Conservation (phyloP, 2,888 invertebrate genomes). For the Agriopis aurantiaria region DNA sequence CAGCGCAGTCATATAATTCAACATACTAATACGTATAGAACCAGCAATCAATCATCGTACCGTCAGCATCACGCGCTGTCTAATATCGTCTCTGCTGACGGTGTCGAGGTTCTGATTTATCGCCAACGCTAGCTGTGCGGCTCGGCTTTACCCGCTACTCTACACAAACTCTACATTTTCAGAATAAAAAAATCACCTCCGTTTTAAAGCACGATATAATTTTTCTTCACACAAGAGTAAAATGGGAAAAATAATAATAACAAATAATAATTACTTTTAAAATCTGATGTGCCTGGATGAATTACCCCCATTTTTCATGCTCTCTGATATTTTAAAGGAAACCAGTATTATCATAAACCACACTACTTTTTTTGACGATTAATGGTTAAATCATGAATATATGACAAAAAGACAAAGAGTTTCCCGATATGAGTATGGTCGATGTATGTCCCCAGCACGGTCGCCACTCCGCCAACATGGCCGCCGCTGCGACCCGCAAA, state of each 20-base stretch:
- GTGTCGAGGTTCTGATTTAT: conserved; percentile 42
- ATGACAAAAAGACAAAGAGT: background rate
- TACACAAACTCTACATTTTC: background rate
- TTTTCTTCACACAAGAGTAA: no score
- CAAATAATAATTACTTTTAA: no score
- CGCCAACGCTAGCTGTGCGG: background rate
- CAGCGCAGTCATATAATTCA: background rate
- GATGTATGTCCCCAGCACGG: background rate
- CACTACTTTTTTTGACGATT: no score
- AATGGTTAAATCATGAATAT: background rate
- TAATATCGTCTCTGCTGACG: conserved; percentile 26
- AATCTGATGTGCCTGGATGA: no score
- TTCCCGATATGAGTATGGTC: background rate
- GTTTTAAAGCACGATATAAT: no score
- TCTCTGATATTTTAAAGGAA: no score
- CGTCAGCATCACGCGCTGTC: conserved; percentile 18
- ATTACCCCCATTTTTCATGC: no score
- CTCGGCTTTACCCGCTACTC: background rate
- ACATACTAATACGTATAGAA: conserved; percentile 9
- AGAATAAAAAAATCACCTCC: no score
- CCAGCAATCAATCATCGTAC: conserved; percentile 35
- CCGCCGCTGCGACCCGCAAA: conserved; percentile 39
- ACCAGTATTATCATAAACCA: no score
- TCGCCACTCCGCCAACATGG: conserved; percentile 32
- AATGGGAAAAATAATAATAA: no score